Conservation (phyloP, 2,888 invertebrate species). For the Acleris sparsana region DNA sequence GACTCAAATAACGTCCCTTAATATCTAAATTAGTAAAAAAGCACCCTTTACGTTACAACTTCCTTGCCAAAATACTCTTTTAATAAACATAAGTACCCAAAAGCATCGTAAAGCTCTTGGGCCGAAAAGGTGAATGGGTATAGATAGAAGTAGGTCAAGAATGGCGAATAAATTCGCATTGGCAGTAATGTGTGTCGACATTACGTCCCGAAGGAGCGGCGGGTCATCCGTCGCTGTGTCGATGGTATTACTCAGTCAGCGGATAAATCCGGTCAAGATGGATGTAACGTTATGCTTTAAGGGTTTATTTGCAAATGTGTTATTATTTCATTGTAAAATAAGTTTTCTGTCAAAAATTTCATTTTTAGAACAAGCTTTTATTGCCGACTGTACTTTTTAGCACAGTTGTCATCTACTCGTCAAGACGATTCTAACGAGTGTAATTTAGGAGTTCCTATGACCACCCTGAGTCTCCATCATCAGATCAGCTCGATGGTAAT, state of each 20-base stretch:
- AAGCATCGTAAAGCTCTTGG: conserved; percentile 13
- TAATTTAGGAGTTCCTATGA: too few relatives aligned
- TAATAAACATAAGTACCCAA: conserved; percentile 28
- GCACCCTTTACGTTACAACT: conserved; percentile 3
- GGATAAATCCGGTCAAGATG: conserved; percentile 25
- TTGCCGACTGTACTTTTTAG: too few relatives aligned
- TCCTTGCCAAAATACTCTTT: conserved; percentile 6
- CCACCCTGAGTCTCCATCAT: too few relatives aligned
- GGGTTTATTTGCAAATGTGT: too few relatives aligned
- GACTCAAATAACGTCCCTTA: not conserved
- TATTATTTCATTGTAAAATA: too few relatives aligned
- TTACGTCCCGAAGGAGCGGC: conserved; percentile 45
- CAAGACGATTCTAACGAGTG: too few relatives aligned
- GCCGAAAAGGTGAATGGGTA: conserved; percentile 57
- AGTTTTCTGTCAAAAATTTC: too few relatives aligned
- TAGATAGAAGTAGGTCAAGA: conserved; percentile 60
- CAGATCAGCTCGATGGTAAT: too few relatives aligned
- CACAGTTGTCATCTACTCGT: too few relatives aligned
- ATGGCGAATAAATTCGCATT: conserved; percentile 66
- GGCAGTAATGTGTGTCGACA: conserved; percentile 61
- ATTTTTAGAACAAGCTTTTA: too few relatives aligned
- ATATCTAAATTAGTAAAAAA: not conserved
- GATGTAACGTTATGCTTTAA: conserved; percentile 2
- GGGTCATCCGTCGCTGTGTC: conserved; percentile 40
- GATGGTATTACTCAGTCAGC: conserved; percentile 43